phyloP scores from a whole-genome alignment of 2,888 invertebrate species.

The Cotesia congregata region DNA sequence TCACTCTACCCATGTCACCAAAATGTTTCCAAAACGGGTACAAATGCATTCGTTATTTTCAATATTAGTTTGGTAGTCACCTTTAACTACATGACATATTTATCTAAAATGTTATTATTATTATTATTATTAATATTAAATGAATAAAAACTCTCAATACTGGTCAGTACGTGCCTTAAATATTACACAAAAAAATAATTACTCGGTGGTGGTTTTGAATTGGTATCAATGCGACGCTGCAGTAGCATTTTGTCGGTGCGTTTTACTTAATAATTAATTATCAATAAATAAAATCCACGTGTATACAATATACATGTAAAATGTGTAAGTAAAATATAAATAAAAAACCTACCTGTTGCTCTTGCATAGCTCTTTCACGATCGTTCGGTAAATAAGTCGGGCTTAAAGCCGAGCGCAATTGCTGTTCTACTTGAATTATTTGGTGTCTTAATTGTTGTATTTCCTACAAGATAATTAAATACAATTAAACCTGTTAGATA shows the following conservation, averaged over 20 bases:
- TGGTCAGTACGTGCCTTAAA: background rate
- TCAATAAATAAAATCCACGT: constrained; percentile 14
- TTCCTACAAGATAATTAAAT: constrained; percentile 73
- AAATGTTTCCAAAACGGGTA: constrained; percentile 43
- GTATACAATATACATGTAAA: constrained; percentile 55
- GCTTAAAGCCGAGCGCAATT: constrained; percentile 84
- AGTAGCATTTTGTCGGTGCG: constrained; percentile 46
- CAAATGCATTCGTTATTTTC: background rate
- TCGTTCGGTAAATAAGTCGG: constrained; percentile 88
- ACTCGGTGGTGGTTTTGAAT: constrained; percentile 64
- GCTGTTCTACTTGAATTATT: constrained; percentile 89
- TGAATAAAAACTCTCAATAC: background rate
- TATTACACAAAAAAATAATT: constrained; percentile 26
- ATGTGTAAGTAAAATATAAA: constrained; percentile 34
- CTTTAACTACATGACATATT: background rate
- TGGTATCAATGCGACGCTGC: constrained; percentile 64
- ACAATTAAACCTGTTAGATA: constrained; percentile 23
- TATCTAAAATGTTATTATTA: background rate
- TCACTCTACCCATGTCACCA: constrained; percentile 32
- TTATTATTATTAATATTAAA: background rate
- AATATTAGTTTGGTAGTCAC: background rate
- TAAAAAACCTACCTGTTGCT: constrained; percentile 86
- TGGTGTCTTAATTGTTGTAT: constrained; percentile 87
- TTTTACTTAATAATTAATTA: background rate
- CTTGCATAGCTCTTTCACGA: constrained; percentile 83